Percentiles rank a stretch among this genome's conserved stretches.
phyloP scores from a whole-genome alignment of 30 jellyfish, hydroid and myxozoan species.

The Nemopilema nomurai region DNA sequence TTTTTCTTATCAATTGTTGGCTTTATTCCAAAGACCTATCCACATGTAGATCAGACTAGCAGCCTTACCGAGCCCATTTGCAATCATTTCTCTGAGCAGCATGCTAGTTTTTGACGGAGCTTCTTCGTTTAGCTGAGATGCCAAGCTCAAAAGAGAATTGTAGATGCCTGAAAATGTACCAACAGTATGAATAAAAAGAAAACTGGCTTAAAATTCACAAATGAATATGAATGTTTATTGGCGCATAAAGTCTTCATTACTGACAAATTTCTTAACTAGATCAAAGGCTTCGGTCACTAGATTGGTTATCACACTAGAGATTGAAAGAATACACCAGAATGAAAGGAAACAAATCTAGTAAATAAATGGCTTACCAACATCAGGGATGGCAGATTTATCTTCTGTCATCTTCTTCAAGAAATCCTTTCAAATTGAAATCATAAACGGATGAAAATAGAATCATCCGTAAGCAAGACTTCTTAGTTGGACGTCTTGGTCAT shows the following conservation, averaged over 20 bases:
- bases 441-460: neutral
- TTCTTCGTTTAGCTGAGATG: constrained; percentile 37
- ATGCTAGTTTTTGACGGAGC: constrained; percentile 37
- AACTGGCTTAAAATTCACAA: neutral
- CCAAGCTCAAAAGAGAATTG: constrained; percentile 58
- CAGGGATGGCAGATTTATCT: constrained; percentile 34
- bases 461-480: neutral
- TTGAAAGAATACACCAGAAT: too few species aligned
- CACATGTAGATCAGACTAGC: too few species aligned
- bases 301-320: too few species aligned
- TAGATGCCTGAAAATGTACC: constrained; percentile 40
- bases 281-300: too few species aligned
- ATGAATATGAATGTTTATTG: too few species aligned
- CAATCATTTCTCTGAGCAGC: constrained; percentile 65
- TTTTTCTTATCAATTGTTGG: too few species aligned
- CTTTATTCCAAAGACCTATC: too few species aligned
- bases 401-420: constrained; percentile 40
- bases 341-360: neutral
- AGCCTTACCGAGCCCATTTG: constrained; percentile 64
- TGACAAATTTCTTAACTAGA: too few species aligned
- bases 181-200: neutral
- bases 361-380: constrained; percentile 29
- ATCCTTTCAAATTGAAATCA: constrained; percentile 22
- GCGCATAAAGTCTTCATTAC: too few species aligned
- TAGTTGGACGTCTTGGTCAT: neutral